phyloP scores from a whole-genome alignment of 2,888 invertebrate species.

The Amblyjoppa proteus region DNA sequence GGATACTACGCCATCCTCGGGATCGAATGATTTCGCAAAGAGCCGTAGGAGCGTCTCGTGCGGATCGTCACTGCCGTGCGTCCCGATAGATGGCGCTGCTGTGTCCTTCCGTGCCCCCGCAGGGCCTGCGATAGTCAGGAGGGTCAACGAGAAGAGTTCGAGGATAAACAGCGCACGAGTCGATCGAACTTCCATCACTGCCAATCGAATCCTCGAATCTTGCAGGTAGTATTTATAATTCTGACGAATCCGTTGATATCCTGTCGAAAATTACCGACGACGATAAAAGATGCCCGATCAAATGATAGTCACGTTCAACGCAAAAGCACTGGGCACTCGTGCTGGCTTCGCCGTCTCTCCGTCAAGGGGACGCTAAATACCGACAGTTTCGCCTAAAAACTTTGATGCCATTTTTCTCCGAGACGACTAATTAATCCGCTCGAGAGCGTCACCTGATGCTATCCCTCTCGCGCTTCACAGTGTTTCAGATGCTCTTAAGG shows the following conservation, averaged over 20 bases:
- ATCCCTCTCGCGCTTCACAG: too few species aligned
- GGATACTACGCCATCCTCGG: slow-evolving; percentile 72
- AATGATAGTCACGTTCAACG: background rate
- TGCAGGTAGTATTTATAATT: too few species aligned
- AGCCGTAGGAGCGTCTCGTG: slow-evolving; percentile 74
- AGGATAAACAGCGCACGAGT: slow-evolving; percentile 8
- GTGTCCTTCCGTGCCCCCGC: background rate
- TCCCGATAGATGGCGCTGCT: background rate
- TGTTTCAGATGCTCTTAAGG: too few species aligned
- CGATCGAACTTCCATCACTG: slow-evolving; percentile 30
- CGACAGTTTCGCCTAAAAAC: too few species aligned
- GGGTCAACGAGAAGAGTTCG: background rate
- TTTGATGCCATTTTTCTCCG: too few species aligned
- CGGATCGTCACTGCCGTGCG: slow-evolving; percentile 65
- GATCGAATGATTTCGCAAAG: slow-evolving; percentile 75
- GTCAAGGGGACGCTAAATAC: background rate
- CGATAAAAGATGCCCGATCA: too few species aligned
- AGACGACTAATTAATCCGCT: too few species aligned
- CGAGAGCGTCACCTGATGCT: too few species aligned
- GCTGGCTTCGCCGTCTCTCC: background rate
- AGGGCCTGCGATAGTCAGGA: background rate
- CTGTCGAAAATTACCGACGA: too few species aligned
- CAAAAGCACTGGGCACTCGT: slow-evolving; percentile 11
- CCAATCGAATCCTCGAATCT: background rate
- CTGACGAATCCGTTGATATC: too few species aligned